A percentile compares a stretch with the other conserved stretches of the same genome.
Conservation (phyloP, 2,797 vertebrate species). For the Melanotaenia boesemani region DNA sequence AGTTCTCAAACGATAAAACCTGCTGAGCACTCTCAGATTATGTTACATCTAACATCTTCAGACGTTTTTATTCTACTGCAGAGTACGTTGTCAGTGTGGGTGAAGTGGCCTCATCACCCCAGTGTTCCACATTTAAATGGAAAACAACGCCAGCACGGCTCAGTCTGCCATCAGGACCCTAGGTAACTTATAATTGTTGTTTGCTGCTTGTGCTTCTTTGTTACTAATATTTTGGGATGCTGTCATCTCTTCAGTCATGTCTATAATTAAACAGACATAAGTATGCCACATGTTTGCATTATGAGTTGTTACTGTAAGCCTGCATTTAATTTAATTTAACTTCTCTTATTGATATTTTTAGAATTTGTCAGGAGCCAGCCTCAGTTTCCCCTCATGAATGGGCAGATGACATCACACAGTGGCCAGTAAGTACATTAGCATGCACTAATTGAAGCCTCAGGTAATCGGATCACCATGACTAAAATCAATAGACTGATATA, state of each 20-base stretch:
- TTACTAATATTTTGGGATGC: too few relatives aligned
- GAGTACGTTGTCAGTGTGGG: conserved; percentile 95
- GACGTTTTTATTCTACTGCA: conserved; percentile 51
- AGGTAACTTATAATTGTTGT: conserved; percentile 82
- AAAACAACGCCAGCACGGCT: conserved; percentile 86
- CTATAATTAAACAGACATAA: too few relatives aligned
- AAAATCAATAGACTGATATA: too few relatives aligned
- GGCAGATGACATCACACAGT: conserved; percentile 98
- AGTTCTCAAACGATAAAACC: background rate
- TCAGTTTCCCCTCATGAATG: conserved; percentile 95
- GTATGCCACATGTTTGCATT: too few relatives aligned
- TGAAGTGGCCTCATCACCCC: conserved; percentile 93
- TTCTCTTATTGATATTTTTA: conserved; percentile 59
- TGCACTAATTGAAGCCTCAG: background rate
- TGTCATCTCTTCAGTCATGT: too few relatives aligned
- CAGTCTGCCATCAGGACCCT: conserved; percentile 98
- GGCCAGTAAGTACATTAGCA: conserved; percentile 89
- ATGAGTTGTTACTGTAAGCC: background rate
- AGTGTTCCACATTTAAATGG: conserved; percentile 86
- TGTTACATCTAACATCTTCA: background rate
- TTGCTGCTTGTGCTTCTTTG: too few relatives aligned
- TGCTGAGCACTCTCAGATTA: background rate
- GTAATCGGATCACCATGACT: background rate
- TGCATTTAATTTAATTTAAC: background rate
- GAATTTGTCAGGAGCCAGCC: conserved; percentile 95